A percentile compares a stretch with the other conserved stretches of the same genome.
These are phyloP conservation scores for Gortyna flavago DNA, from an alignment of 2,888 invertebrate species.

Conservation along the genomic window DNA sequence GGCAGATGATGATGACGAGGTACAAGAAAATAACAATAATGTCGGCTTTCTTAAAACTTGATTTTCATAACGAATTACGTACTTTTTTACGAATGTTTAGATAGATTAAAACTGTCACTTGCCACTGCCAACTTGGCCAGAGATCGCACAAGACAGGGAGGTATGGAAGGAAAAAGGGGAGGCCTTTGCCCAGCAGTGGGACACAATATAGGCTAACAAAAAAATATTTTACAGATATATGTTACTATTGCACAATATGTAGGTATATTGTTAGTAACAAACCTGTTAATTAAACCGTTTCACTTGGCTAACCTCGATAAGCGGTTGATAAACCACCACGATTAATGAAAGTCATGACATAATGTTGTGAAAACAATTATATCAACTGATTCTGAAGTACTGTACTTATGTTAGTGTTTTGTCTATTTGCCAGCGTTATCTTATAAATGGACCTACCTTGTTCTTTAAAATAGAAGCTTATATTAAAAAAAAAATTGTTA, in stretches of 20 bases:
- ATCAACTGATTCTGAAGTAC: neutral
- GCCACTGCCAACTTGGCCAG: neutral
- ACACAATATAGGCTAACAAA: neutral
- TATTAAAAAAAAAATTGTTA: no score
- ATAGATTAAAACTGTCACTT: neutral
- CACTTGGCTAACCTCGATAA: slow-evolving; percentile 25
- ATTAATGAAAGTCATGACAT: slow-evolving; percentile 23
- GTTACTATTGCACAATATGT: neutral
- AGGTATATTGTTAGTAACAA: neutral
- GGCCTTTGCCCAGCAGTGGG: neutral
- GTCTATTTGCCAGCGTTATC: neutral
- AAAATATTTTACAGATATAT: no score
- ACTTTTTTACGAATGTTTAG: neutral
- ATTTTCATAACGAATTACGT: neutral
- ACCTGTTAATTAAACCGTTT: slow-evolving; percentile 31
- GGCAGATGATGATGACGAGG: no score
- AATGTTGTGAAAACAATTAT: slow-evolving; percentile 1
- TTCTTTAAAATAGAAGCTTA: neutral
- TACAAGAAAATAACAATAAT: neutral
- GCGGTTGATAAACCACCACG: slow-evolving; percentile 1
- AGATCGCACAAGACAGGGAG: neutral
- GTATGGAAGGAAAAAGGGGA: neutral
- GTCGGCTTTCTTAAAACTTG: neutral
- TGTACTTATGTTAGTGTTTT: neutral
- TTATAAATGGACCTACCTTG: neutral